Base-by-base conservation (phyloP, 2,113 vertebrate species). In the Crypturellus undulatus region DNA sequence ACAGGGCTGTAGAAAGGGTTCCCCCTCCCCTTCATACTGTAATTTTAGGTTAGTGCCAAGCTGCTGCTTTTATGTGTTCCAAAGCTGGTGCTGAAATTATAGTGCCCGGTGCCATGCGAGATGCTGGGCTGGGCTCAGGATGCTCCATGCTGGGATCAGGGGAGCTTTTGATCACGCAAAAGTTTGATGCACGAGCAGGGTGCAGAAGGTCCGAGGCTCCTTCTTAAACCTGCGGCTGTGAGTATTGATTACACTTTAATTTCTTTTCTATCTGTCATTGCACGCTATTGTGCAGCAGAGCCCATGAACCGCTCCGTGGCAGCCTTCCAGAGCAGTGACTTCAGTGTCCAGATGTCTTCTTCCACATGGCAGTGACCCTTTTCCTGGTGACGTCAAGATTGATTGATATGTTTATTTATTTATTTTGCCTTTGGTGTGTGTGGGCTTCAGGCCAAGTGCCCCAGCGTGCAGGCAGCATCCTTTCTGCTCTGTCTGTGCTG, bases 271-370 rank as follows among this genome's bases (percentile, higher is more conserved):
- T 54, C 89, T 92, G 92, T 94, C 87, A 65, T 82, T 18, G 12
- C 49, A 38, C 63, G 90, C 90, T 47, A 34, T 73, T 90, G 92
- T 94, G 92, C 84, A 51, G 87, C 87, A 12, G 70, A 77, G 54
- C 68, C 63, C 77, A 54, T 51, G 85, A 87, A 73, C 19, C 4
- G 65, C 28, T 79, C 12, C 2, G 54, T 96, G 95, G 97, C 95
- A 59, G 54, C 68, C 3, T 8, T 93, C 94, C 96, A 94, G 91
- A 30, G 78, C 86, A 21, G 88, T 97, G 95, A 95, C 93, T 91
- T 96, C 95, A 94, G 73, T 73, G 95, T 34, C 94, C 96, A 96
- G 94, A 94, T 96, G 94, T 94, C 94, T 92, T 24, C 2, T 71
- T 94, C 90, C 92, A 24, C 86, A 79, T 82, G 94, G 94, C 95